Evolutionary conservation across 1,140 invertebrate species (phyloP).

Genomic region (Psix sp.): DNA sequence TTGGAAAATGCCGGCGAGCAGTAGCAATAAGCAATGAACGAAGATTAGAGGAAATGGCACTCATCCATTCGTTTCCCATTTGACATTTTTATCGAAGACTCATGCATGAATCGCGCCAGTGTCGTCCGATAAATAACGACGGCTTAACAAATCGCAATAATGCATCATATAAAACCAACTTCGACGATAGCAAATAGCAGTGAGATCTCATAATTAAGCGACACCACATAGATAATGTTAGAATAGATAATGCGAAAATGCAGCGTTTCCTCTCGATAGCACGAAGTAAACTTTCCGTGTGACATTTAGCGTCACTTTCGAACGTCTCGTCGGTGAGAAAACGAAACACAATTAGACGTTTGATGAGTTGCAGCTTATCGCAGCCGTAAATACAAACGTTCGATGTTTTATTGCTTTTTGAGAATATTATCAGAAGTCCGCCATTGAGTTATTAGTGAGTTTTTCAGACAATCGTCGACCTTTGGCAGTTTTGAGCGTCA

Average conservation of each 20-base stretch:
- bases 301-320: constrained; percentile 23
- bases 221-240: too few relatives aligned
- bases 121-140: constrained; percentile 39
- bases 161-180: constrained; percentile 39
- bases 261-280: constrained; percentile 2
- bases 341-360: constrained; percentile 11
- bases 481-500: too few relatives aligned
- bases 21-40: constrained; percentile 30
- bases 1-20: constrained; percentile 2
- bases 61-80: constrained; percentile 47
- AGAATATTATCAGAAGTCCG: constrained; percentile 16
- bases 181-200: constrained; percentile 44
- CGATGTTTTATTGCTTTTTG: constrained; percentile 16
- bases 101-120: constrained; percentile 25
- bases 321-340: too few relatives aligned
- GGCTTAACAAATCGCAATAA: constrained; percentile 45
- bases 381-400: constrained; percentile 7
- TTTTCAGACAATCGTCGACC: constrained; percentile 8
- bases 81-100: constrained; percentile 48
- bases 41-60: constrained; percentile 56
- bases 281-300: constrained; percentile 18
- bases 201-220: constrained; percentile 25
- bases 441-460: constrained; percentile 29
- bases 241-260: too few relatives aligned
- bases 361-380: constrained; percentile 12